Conservation (phyloP, 2,888 invertebrate species). For the Aspidiotus destructor region DNA sequence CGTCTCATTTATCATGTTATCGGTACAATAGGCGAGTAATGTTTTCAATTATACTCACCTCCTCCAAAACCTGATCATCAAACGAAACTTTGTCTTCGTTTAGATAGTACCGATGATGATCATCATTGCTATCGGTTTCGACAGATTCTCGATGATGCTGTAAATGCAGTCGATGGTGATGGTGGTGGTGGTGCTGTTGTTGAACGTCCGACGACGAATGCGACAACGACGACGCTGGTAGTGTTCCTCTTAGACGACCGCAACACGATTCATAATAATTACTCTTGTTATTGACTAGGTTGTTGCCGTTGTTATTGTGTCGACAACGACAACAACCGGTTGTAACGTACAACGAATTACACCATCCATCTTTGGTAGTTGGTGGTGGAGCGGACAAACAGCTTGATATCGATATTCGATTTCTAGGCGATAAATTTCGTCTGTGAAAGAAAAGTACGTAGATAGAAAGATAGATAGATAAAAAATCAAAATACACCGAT, state of each 20-base stretch:
- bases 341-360: slow-evolving; percentile 5
- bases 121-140: neutral
- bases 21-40: slow-evolving; percentile 5
- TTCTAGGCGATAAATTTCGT: slow-evolving; percentile 11
- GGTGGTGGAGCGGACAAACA: neutral
- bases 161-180: neutral
- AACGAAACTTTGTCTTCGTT: slow-evolving; percentile 20
- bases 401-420: slow-evolving; percentile 18
- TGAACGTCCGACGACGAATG: no score
- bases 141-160: no score
- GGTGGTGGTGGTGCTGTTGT: no score
- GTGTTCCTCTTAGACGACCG: neutral
- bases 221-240: neutral
- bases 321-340: slow-evolving; percentile 7
- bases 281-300: neutral
- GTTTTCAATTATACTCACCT: slow-evolving; percentile 26
- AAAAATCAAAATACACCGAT: neutral
- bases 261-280: slow-evolving; percentile 12
- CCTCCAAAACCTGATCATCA: slow-evolving; percentile 26
- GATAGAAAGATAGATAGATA: neutral
- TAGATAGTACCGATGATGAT: slow-evolving; percentile 15
- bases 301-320: neutral
- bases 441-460: neutral
- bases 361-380: neutral
- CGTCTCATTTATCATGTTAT: slow-evolving; percentile 19